Evolutionary conservation across 2,113 vertebrate genomes (phyloP), one percentile per base, ranked within the genome.

Genomic region (Tursiops truncatus): DNA sequence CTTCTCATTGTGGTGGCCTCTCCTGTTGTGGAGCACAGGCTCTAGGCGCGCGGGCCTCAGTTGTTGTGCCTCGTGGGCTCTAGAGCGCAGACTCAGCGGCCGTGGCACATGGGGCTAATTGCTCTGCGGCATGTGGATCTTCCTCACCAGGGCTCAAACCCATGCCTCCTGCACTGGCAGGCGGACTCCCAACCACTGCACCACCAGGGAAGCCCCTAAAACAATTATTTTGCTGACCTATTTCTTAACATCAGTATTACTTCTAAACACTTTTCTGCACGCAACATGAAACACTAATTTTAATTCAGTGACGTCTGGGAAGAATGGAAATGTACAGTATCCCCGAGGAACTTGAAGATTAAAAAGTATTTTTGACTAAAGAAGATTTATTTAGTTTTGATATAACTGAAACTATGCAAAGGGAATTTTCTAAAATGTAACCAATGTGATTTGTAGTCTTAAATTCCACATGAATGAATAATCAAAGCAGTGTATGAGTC

Each of bases 401-500:
- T 96, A 93, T 92, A 88, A 83, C 76, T 97, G 86, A 97, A 96
- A 93, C n/a, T 90, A 50, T 88, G 41, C 60, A 92, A 85, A 73
- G 74, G 60, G 89, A 93, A 85, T 97, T 96, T 95, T 93, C 87
- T 89, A 76, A 97, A 97, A 97, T 86, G 33, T 95, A 95, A 91
- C 88, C 92, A 94, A 96, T 95, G 87, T 92, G 87, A 95, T 96
- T 97, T 96, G 36, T 93, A 86, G 68, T 84, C 77, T 98, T 96
- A 92, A 92, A 97, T 96, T 97, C 95, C 89, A 97, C 67, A 96
- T 95, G 96, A 97, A 82, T 94, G 92, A 95, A 92, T 96, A 96
- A 96, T 89, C 91, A 96, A 96, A 92, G 88, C n/a, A 94, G 41
- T 95, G 26, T 97, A 38, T 96, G 83, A 97, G 71, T 95, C 70